Evolutionary conservation across 2,888 invertebrate species (phyloP).

Genomic region (Scaptomyza flava): DNA sequence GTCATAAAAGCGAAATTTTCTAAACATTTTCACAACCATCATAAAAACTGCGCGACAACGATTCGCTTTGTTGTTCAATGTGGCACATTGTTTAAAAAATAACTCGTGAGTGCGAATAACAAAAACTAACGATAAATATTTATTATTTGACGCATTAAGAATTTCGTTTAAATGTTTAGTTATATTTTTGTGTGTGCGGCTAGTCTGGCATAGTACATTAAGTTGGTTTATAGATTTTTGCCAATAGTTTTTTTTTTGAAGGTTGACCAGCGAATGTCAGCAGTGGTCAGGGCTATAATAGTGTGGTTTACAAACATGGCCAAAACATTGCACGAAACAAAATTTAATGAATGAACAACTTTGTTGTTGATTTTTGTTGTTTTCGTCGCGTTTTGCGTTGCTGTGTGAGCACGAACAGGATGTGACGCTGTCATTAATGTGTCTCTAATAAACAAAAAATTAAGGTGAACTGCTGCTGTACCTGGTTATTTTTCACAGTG

Average conservation of each 20-base stretch:
- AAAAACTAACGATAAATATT: constrained; percentile 63
- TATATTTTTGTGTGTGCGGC: constrained; percentile 39
- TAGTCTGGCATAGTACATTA: constrained; percentile 2
- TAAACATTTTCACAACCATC: constrained; percentile 43
- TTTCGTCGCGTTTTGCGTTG: constrained; percentile 7
- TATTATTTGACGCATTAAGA: constrained; percentile 56
- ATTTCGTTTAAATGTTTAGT: constrained; percentile 35
- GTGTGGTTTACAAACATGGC: constrained; percentile 9
- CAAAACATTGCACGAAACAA: constrained; percentile 27
- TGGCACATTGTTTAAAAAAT: constrained; percentile 50
- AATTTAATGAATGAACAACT: constrained; percentile 37
- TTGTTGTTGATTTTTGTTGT: constrained; percentile 3
- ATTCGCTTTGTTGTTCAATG: constrained; percentile 41
- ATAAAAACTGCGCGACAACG: constrained; percentile 44
- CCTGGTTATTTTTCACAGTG: constrained; percentile 4
- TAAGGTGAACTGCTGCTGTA: constrained; percentile 33
- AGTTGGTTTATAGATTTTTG: constrained; percentile 34
- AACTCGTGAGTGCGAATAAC: constrained; percentile 2
- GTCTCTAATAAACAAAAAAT: constrained; percentile 69
- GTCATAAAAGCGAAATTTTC: constrained; percentile 37
- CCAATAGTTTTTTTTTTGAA: constrained; percentile 37
- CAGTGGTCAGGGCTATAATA: constrained; percentile 56
- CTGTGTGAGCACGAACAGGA: constrained; percentile 55
- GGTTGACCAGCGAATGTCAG: constrained; percentile 62
- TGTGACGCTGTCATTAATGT: constrained; percentile 70